Conservation (phyloP, 1,140 invertebrate species). For the Anoplolepis gracilipes region DNA sequence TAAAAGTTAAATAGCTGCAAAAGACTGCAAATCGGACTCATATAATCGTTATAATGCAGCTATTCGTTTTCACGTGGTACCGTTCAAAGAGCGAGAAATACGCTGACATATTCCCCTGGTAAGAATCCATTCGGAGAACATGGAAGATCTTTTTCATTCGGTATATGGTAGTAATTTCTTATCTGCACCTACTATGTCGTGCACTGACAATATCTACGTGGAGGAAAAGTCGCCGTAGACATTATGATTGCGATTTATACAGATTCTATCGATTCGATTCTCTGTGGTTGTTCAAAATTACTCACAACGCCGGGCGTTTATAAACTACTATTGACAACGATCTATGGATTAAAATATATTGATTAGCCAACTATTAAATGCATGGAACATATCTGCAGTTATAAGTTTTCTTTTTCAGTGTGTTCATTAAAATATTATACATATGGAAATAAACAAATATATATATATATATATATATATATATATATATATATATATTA, state of each 20-base stretch:
- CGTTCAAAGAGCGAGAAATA: constrained; percentile 45
- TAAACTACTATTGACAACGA: constrained; percentile 37
- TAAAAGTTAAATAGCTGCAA: constrained; percentile 25
- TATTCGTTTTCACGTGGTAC: constrained; percentile 25
- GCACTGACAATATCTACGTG: constrained; percentile 24
- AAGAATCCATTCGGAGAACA: constrained; percentile 58
- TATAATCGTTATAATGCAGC: constrained; percentile 45
- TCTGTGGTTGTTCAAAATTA: constrained; percentile 20
- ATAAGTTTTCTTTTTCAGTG: not conserved
- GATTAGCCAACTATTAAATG: not conserved
- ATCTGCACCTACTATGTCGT: constrained; percentile 49
- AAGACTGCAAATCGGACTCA: constrained; percentile 3
- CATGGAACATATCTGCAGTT: no score
- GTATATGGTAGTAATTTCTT: constrained; percentile 62
- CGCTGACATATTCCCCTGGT: constrained; percentile 51
- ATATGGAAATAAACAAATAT: no score
- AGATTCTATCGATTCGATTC: constrained; percentile 62
- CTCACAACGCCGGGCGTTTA: constrained; percentile 5
- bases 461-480: no score
- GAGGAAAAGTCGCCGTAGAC: constrained; percentile 42
- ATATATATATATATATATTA: no score
- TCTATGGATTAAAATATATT: constrained; percentile 5
- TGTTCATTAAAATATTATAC: not conserved
- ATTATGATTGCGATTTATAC: constrained; percentile 57
- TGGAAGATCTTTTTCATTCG: constrained; percentile 37